Base-by-base conservation (phyloP, 37 sponge, comb jelly and placozoan genomes). In the Beroe ovata region DNA sequence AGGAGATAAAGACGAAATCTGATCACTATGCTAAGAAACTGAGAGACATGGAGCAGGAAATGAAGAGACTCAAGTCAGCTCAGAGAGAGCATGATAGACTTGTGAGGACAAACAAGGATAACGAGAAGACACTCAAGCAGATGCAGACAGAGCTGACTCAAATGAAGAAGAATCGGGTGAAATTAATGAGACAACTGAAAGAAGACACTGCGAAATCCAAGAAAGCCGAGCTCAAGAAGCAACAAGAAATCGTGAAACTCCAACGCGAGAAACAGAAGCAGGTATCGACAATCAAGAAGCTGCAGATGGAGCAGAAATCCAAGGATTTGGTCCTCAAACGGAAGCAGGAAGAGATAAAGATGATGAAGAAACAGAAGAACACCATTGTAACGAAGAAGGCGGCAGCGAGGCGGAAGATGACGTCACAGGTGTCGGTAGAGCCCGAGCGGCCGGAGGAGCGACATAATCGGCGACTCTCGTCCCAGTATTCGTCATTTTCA, bases 311-410 rank as follows among this genome's bases (percentile, higher is more conserved):
- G 37, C 92, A 94, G 42, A 81, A 91, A 42, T 88, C 90, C 26
- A 90, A 72, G 60, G 96, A 94, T n/a, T 42, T 91, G 60, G 92
- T 96, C 33, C 69, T 96, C 29, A 96, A 92, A 64, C 90, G 96
- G 32, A 92, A 92, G 38, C 92, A 93, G 38, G 95, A 94, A 34
- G 96, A 96, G 91, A 94, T 96, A 37, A 72, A 61, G 89, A 34
- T 59, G 62, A 81, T 91, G 63, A 81, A 88, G 64, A 91, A 91
- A 88, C 84, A 77, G 69, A 66, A 66, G 16, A 66, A 66, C 69
- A 32, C 69, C 36, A 66, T 66, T 34, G 25, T 30, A 4, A 66
- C 30, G 18, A 66, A 66, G 36, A 66, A 66, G 69, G 30, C 25
- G 35, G 30, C 25, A 25, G 69, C 69, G 1, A 34, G 69, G 16